Base-by-base conservation (phyloP, 1,140 invertebrate species). In the Latrodectus geometricus region DNA sequence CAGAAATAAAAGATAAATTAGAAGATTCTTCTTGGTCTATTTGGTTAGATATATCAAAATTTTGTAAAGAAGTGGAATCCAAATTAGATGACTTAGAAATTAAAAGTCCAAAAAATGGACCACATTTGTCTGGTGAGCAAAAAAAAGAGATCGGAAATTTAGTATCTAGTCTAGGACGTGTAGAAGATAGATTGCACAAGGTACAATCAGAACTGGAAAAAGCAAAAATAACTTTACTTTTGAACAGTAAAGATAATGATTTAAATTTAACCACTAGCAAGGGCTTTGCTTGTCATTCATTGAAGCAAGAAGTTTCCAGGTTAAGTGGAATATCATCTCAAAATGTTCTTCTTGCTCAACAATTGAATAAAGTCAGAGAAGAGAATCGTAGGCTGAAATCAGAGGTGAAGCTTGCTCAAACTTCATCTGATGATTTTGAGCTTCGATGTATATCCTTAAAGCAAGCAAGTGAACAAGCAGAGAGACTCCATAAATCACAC, bases 381-480 rank as follows among this genome's bases (percentile, higher is more conserved):
- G 96, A 97, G 92, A 96, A 96, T 20, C 92, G 94, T 88, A 94
- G 94, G 7, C 94, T 97, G 93, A 96, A 96, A 88, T 93, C 94
- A 21, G 95, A 96, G 89, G 91, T 97, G 0, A 93, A 95, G n/a
- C 94, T 95, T 89, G 94, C 95, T 7, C 94, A 97, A 89, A 94
- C 94, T 21, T 94, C 94, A 89, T 95, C 95, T 89, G 96, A 97
- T 90, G 94, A 94, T 87, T 90, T 96, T 9, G 96, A 97, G 90
- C 90, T 97, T 48, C 93, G 94, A 48, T 94, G 95, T 88, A 93
- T 95, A 84, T 94, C 94, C 54, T 91, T 96, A 56, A 94, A 94
- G 74, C 94, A 95, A 90, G 95, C 96, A 89, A 91, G 95, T 87
- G 93, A 94, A 86, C 90, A 94, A 8, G 91, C 93, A 68, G 94